Percentiles rank a stretch among this genome's conserved stretches.
Evolutionary conservation across 2,113 vertebrate species (phyloP).

Genomic region (Anarhynchus alexandrinus): DNA sequence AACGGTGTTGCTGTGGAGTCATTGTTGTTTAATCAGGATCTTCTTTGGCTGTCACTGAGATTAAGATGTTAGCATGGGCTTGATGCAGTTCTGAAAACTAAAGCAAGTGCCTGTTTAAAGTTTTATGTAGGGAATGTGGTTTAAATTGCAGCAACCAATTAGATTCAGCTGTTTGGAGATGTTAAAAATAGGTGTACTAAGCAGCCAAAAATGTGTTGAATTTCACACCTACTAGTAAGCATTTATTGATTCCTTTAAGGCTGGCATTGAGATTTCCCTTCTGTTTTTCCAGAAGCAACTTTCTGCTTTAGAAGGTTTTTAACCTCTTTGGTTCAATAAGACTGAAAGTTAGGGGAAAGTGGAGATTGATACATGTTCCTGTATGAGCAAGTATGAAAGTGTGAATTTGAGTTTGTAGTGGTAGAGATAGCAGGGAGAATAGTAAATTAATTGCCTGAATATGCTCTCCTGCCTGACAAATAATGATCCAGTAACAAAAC

Average conservation of each 20-base stretch:
- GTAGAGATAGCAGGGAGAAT: background rate
- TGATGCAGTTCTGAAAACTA: background rate
- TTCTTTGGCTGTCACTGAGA: constrained; percentile 14
- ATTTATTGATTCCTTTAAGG: constrained; percentile 30
- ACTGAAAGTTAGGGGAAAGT: background rate
- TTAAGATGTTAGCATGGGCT: background rate
- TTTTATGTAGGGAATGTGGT: background rate
- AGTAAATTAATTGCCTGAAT: background rate
- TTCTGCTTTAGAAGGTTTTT: background rate
- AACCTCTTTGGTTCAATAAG: background rate
- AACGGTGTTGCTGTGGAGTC: background rate
- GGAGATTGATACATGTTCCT: background rate
- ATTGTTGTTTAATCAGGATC: constrained; percentile 43
- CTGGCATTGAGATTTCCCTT: constrained; percentile 6
- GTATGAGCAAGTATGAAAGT: background rate
- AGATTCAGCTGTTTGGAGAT: background rate
- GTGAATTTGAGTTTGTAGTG: background rate
- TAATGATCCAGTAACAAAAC: background rate
- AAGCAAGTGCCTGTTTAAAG: background rate
- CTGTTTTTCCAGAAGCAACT: constrained; percentile 15
- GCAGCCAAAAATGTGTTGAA: constrained; percentile 17
- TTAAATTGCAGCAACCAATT: background rate
- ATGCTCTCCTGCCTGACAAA: background rate
- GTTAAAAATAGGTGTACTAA: background rate
- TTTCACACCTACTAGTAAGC: constrained; percentile 38